Base-by-base conservation (phyloP, 1,140 invertebrate species). In the Conus ventricosus region DNA sequence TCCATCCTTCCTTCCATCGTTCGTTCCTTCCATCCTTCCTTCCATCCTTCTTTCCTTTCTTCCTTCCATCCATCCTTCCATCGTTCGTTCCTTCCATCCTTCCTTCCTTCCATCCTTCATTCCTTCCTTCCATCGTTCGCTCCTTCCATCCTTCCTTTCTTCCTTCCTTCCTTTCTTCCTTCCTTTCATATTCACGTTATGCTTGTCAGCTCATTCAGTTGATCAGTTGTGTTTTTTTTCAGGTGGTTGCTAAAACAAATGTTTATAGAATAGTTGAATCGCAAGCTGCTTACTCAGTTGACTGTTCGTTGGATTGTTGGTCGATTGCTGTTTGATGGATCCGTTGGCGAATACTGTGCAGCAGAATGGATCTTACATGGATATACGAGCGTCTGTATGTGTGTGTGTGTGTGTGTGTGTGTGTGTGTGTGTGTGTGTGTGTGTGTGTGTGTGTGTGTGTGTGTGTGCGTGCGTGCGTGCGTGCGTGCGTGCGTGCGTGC, bases 1-100 rank as follows among this genome's bases (percentile, higher is more conserved):
- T 88, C 67, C 27, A 60, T 67, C 88, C 67, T 67, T 82, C 78
- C 53, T 81, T 81, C 75, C 7, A 76, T 75, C 75, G 4, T 39
- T 67, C 67, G 67, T 71, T 60, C 60, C 10, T 63, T 63, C 60
- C 10, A 13, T 71, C 67, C 7, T 13, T 71, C 67, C 7, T 23
- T 71, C 67, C 23, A 23, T 20, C 23, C 67, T 63, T 63, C 60
- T 63, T 63, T 54, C 39, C 39, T 75, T 71, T 27, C 63, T 54
- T 84, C 60, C 5, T 54, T 17, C 51, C 23, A 23, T 88, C 54
- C 63, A 0, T 53, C 63, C 78, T 25, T 51, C 75, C 85, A 23
- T 60, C 23, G 0, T 80, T 71, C 84, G 4, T 57, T 27, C 25
- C 25, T 15, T 51, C 25, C 76, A 20, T 10, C 76, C 25, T 51